Evolutionary conservation across 2,888 invertebrate genomes (phyloP), one percentile per base, ranked within the genome.

Genomic region (Epinotia brunnichana): DNA sequence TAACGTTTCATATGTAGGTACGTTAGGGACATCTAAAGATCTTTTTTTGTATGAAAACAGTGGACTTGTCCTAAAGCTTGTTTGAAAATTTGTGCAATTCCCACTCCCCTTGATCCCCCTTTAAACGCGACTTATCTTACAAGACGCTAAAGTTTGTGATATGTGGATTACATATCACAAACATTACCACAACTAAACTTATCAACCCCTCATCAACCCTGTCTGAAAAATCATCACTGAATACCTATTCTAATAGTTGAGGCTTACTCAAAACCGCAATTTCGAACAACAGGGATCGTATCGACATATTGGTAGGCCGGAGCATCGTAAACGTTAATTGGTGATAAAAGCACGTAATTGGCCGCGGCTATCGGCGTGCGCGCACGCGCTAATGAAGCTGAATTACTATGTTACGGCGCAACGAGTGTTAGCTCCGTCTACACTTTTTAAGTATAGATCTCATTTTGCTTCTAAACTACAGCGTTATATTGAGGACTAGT

Each of bases 261-360:
- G 41, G 15, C 21, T 54, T 64, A 64, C 56, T 64, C 19, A 21
- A 70, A 70, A 57, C 56, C 11, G 15, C 29, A 51, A 70, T 81
- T 80, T 78, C 78, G 77, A 81, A 80, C 81, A 81, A 80, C 80
- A 78, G 80, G 78, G 79, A 82, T 81, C 79, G 81, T 80, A 79
- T 77, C 81, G 73, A 68, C 54, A 67, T 71, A 71, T 63, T 70
- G 72, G 79, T 76, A 77, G 79, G 79, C 79, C 79, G 79, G 84
- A 79, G 84, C 87, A 89, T 88, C 89, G 89, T 90, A 90, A 90
- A 90, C 83, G 83, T 83, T 89, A 88, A 90, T 90, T 89, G 90
- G 89, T 89, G 87, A 87, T 90, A 90, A 89, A 88, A 81, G 78
- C 83, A 81, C 77, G 82, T 89, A 89, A 89, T 89, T 90, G 90